Evolutionary conservation across 1,140 invertebrate genomes (phyloP).

Genomic region (Proctacanthus coquilletti): DNA sequence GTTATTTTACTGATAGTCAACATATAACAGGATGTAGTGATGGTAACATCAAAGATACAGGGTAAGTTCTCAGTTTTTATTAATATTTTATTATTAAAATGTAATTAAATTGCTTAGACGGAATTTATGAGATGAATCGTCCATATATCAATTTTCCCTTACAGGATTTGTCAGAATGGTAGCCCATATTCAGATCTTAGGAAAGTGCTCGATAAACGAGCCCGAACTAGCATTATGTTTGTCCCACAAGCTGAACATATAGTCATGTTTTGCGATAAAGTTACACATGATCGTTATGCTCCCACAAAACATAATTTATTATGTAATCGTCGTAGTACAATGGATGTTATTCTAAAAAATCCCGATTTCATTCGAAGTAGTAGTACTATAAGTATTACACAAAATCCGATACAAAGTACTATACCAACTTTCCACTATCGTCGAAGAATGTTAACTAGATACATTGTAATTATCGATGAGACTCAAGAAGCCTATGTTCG

Average conservation of each 20-base stretch:
- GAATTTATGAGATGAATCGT: slow-evolving; percentile 4
- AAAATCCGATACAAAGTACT: not conserved
- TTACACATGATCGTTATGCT: slow-evolving; percentile 41
- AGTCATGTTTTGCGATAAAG: slow-evolving; percentile 42
- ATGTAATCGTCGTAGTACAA: slow-evolving; percentile 40
- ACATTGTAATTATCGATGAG: slow-evolving; percentile 37
- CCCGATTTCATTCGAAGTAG: slow-evolving; percentile 35
- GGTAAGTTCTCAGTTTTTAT: slow-evolving; percentile 20
- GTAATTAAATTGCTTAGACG: too few species aligned
- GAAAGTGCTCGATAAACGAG: slow-evolving; percentile 29
- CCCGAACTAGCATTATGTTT: slow-evolving; percentile 40
- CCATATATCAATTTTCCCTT: slow-evolving; percentile 11
- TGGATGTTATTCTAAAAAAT: slow-evolving; percentile 44
- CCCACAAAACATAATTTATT: slow-evolving; percentile 54
- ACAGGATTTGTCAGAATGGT: slow-evolving; percentile 22
- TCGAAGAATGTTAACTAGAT: slow-evolving; percentile 32
- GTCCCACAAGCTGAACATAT: slow-evolving; percentile 31
- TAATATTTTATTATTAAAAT: slow-evolving; percentile 1
- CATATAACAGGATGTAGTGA: slow-evolving; percentile 35
- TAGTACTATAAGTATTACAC: slow-evolving; percentile 23
- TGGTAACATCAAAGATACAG: slow-evolving; percentile 30
- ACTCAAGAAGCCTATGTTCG: slow-evolving; percentile 36
- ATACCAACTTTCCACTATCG: slow-evolving; percentile 20
- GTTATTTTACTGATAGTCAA: slow-evolving; percentile 30
- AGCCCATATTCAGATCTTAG: slow-evolving; percentile 20